These are phyloP conservation scores for Metopia argyrocephala DNA, from an alignment of 2,888 invertebrate genomes.

Conservation along the genomic window DNA sequence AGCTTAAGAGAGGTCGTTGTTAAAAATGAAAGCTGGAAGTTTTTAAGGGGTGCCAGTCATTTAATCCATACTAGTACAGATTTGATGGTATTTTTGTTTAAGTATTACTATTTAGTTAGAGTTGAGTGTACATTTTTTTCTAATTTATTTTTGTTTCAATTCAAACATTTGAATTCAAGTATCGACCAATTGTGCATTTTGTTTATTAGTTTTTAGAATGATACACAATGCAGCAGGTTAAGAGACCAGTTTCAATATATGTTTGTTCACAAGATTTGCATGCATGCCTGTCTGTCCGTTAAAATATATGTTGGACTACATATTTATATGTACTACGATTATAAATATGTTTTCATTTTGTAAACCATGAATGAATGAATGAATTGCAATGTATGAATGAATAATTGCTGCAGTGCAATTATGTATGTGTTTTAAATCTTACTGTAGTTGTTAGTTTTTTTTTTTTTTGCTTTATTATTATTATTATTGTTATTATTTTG, in stretches of 20 bases:
- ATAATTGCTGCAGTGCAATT: slow-evolving; percentile 63
- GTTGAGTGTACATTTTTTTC: background rate
- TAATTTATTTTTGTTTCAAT: background rate
- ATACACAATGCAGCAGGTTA: slow-evolving; percentile 63
- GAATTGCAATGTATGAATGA: slow-evolving; percentile 50
- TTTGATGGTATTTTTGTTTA: slow-evolving; percentile 44
- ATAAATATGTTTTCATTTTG: slow-evolving; percentile 9
- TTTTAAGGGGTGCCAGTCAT: slow-evolving; percentile 38
- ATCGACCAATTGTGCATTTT: slow-evolving; percentile 62
- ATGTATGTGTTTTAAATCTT: slow-evolving; percentile 54
- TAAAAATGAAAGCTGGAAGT: background rate
- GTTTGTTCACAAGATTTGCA: slow-evolving; percentile 22
- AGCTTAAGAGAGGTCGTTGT: background rate
- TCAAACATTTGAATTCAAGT: slow-evolving; percentile 53
- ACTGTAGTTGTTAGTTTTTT: slow-evolving; percentile 35
- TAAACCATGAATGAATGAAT: slow-evolving; percentile 55
- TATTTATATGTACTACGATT: background rate
- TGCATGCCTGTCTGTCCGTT: slow-evolving; percentile 3
- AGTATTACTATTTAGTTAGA: slow-evolving; percentile 37
- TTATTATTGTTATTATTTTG: too few relatives aligned
- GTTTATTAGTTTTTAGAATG: slow-evolving; percentile 63
- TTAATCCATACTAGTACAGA: slow-evolving; percentile 30
- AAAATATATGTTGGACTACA: slow-evolving; percentile 27
- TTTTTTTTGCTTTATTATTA: too few relatives aligned
- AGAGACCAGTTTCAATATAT: slow-evolving; percentile 49